Percentiles rank a stretch among this genome's conserved stretches.
Conservation (phyloP, 2,113 vertebrate species). For the Syrrhaptes paradoxus region DNA sequence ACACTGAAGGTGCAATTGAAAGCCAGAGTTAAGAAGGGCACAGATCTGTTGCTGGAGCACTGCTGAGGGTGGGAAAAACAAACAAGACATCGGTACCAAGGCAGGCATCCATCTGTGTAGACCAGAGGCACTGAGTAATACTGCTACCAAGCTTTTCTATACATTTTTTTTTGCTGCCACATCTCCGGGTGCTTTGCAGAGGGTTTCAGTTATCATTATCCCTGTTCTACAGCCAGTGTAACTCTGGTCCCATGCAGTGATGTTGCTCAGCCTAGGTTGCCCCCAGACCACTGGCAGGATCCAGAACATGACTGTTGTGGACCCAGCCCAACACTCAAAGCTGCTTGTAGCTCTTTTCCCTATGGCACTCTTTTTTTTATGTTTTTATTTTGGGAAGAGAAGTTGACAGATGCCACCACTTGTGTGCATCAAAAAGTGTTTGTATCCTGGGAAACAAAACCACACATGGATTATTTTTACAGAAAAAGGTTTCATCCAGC, state of each 20-base stretch:
- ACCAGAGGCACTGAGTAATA: not conserved
- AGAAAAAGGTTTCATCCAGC: not conserved
- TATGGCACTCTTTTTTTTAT: accelerated
- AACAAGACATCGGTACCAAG: not conserved
- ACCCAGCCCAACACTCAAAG: not conserved
- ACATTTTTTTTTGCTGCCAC: accelerated
- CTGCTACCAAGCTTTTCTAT: not conserved
- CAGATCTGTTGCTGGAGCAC: not conserved
- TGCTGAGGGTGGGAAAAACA: not conserved
- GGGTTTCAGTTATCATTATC: not conserved
- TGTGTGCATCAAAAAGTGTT: not conserved
- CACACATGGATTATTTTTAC: not conserved
- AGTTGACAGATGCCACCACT: not conserved
- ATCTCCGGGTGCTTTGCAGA: not conserved
- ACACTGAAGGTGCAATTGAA: not conserved
- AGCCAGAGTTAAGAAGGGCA: not conserved
- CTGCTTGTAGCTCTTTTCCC: not conserved
- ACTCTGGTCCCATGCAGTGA: too few species aligned
- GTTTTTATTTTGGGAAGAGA: not conserved
- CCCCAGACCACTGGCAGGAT: not conserved
- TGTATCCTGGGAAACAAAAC: not conserved
- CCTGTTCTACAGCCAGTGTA: not conserved
- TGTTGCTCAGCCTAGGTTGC: not conserved
- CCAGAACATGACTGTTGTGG: not conserved
- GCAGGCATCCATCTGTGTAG: not conserved